phyloP scores from a whole-genome alignment of 2,888 invertebrate genomes.

The Antheraea assamensis region DNA sequence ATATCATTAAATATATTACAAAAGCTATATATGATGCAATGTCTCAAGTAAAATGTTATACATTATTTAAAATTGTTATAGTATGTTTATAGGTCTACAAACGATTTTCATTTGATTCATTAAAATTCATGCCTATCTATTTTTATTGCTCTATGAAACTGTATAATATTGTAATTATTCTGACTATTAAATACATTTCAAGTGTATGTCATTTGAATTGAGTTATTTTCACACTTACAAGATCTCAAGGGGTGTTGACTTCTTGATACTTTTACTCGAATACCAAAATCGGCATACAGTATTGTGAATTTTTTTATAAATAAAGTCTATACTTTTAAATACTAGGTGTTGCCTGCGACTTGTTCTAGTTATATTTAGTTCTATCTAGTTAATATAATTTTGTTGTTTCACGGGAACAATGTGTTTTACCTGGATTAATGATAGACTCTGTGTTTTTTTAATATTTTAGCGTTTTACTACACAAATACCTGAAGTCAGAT shows the following conservation, averaged over 20 bases:
- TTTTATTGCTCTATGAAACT: not conserved
- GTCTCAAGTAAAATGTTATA: not conserved
- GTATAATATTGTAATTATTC: conserved; percentile 1
- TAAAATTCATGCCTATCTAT: not conserved
- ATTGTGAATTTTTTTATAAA: no score
- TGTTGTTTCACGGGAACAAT: no score
- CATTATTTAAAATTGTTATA: not conserved
- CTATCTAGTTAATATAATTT: no score
- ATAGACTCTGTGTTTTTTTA: no score
- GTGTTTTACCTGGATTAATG: no score
- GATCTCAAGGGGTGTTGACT: not conserved
- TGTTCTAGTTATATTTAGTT: no score
- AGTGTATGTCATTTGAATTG: not conserved
- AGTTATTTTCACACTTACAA: not conserved
- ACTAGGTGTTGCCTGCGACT: no score
- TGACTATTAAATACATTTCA: not conserved
- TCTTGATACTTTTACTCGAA: not conserved
- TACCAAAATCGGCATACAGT: not conserved
- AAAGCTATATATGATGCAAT: not conserved
- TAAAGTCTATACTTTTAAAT: not conserved
- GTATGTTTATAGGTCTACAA: not conserved
- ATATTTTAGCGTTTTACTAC: no score
- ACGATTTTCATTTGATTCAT: not conserved
- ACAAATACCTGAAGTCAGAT: no score
- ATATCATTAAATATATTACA: not conserved